These are phyloP conservation scores for Agraylea sexmaculata DNA, from an alignment of 1,140 invertebrate genomes.

Conservation along the genomic window DNA sequence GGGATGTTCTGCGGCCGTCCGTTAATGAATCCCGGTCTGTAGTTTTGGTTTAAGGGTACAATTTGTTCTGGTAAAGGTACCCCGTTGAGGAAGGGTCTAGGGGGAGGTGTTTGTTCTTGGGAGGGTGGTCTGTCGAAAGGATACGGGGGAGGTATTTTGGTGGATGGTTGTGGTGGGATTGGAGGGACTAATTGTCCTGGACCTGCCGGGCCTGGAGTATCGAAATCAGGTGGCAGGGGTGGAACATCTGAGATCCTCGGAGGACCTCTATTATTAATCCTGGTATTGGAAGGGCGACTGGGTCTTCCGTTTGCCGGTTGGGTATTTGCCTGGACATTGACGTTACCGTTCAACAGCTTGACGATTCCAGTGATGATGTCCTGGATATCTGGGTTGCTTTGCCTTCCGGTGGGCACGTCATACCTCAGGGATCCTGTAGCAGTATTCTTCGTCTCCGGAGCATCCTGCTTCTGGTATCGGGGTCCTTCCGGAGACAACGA, in stretches of 20 bases:
- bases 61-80: slow-evolving; percentile 64
- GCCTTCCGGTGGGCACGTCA: slow-evolving; percentile 26
- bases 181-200: slow-evolving; percentile 24
- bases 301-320: slow-evolving; percentile 40
- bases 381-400: slow-evolving; percentile 69
- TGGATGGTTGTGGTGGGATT: slow-evolving; percentile 37
- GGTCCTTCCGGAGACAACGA: slow-evolving; percentile 50
- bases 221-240: slow-evolving; percentile 54
- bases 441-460: slow-evolving; percentile 28
- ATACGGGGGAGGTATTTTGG: slow-evolving; percentile 49
- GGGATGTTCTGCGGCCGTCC: slow-evolving; percentile 39
- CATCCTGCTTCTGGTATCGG: slow-evolving; percentile 41
- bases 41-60: slow-evolving; percentile 34
- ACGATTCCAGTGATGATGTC: slow-evolving; percentile 86
- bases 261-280: slow-evolving; percentile 83
- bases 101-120: slow-evolving; percentile 25
- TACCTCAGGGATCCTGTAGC: slow-evolving; percentile 25
- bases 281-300: slow-evolving; percentile 45
- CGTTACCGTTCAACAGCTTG: slow-evolving; percentile 77
- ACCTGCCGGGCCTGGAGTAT: slow-evolving; percentile 41
- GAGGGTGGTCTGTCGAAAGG: slow-evolving; percentile 50
- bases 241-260: slow-evolving; percentile 67
- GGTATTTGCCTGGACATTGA: slow-evolving; percentile 64
- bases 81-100: slow-evolving; percentile 49
- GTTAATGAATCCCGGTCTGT: slow-evolving; percentile 32